Evolutionary conservation across 2,113 vertebrate genomes (phyloP), one percentile per base, ranked within the genome.

Genomic region (Paralichthys olivaceus): DNA sequence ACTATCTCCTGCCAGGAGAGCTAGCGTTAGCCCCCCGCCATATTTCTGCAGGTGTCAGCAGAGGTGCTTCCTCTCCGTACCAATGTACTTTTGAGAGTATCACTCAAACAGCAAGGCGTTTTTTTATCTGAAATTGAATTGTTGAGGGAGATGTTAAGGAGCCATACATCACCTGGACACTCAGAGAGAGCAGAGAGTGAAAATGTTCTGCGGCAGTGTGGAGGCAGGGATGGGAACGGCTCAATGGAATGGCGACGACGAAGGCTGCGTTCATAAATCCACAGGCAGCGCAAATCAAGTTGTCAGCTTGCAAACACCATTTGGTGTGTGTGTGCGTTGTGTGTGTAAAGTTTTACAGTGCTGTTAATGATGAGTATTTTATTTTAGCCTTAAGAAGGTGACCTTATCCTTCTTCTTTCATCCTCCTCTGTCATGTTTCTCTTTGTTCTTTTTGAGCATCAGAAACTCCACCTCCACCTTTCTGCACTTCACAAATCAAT

Each of bases 101-200:
- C 84, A 88, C 81, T 84, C 77, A 87, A 87, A 87, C 75, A 65
- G 79, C 89, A 53, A 57, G 81, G 80, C 22, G 34, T 56, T 87
- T 91, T 91, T 85, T 65, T 60, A 93, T 92, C 91, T 91, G 69
- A 91, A 92, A 93, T 93, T 90, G 90, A 91, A 92, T 89, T 91
- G 91, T 92, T 91, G 89, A 89, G 75, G 79, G 83, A 88, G 89
- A 91, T 87, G 80, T 89, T 93, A 87, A 90, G 84, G 88, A 87
- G 81, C 76, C 87, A 91, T 93, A 87, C 65, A 93, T 92, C 91
- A 93, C 83, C 73, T 75, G 85, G 88, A 87, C 82, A 86, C 63
- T 62, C 81, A 84, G 60, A 56, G 57, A 53, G 56, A 61, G 71
- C 53, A 72, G 70, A 83, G 80, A 73, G 72, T 56, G 56, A 67